These are phyloP conservation scores for Baryphthengus martii DNA, from an alignment of 2,113 vertebrate genomes.

Conservation along the genomic window DNA sequence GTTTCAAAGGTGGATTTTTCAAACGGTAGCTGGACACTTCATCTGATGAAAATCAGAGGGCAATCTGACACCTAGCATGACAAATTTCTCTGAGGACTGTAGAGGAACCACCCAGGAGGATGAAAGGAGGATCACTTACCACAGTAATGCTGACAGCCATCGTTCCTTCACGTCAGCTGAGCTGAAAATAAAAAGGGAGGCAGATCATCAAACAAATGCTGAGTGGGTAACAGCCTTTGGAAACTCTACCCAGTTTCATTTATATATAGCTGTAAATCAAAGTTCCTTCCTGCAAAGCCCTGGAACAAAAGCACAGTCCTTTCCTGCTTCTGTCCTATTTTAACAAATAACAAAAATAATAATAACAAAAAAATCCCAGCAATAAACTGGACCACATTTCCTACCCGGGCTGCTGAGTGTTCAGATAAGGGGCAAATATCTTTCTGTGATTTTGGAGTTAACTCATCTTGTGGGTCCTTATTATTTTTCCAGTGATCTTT, in stretches of 20 bases:
- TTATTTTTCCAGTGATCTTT: slow-evolving; percentile 9
- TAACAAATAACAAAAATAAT: slow-evolving; percentile 3
- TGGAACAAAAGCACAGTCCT: slow-evolving; percentile 57
- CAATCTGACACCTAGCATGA: background rate
- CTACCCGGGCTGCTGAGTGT: background rate
- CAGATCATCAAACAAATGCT: slow-evolving; percentile 14
- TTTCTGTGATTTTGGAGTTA: background rate
- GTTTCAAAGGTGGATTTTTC: background rate
- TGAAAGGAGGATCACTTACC: slow-evolving; percentile 53
- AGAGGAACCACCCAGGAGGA: background rate
- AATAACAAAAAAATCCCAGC: background rate
- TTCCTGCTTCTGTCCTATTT: slow-evolving; percentile 59
- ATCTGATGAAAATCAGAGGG: background rate
- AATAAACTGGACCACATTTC: background rate
- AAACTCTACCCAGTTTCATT: slow-evolving; percentile 26
- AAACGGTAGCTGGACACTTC: background rate
- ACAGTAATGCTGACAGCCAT: slow-evolving; percentile 72
- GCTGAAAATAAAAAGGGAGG: slow-evolving; percentile 65
- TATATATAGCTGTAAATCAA: slow-evolving; percentile 39
- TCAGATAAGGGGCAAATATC: background rate
- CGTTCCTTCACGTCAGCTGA: slow-evolving; percentile 74
- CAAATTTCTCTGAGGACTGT: background rate
- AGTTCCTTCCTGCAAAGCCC: slow-evolving; percentile 53
- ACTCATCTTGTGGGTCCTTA: background rate
- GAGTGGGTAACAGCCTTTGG: background rate